A percentile compares a stretch with the other conserved stretches of the same genome.
Conservation (phyloP, 2,888 invertebrate genomes). For the Campoplex capitator region DNA sequence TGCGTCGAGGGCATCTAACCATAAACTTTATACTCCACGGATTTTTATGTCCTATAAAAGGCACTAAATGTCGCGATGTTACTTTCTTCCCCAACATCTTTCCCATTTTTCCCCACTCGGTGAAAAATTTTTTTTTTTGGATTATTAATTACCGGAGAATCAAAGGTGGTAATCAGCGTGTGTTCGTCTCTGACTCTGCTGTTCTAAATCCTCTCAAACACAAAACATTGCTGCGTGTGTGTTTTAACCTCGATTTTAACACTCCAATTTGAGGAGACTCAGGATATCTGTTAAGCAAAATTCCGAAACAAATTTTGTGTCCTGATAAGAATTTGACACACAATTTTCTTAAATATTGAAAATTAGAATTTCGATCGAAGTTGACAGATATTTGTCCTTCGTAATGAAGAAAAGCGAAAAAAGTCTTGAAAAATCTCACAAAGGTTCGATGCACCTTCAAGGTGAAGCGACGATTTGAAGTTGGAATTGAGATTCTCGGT, state of each 20-base stretch:
- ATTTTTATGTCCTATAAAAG: slow-evolving; percentile 62
- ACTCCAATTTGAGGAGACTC: too few species aligned
- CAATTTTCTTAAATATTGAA: too few species aligned
- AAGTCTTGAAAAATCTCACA: not conserved
- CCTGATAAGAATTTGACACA: too few species aligned
- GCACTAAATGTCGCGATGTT: slow-evolving; percentile 57
- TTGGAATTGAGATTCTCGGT: slow-evolving; percentile 1
- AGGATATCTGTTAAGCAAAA: not conserved
- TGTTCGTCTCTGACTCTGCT: too few species aligned
- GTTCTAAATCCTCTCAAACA: not conserved
- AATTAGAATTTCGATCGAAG: slow-evolving; percentile 5
- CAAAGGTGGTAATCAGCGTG: not conserved
- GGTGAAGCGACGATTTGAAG: not conserved
- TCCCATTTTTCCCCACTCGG: not conserved
- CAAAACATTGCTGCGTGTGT: not conserved
- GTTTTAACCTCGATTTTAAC: not conserved
- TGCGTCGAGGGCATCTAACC: slow-evolving; percentile 45
- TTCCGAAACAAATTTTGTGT: too few species aligned
- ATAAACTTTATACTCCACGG: slow-evolving; percentile 51
- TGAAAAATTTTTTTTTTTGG: not conserved
- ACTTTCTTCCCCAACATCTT: not conserved
- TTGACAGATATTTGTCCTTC: slow-evolving; percentile 50
- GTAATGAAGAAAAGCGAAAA: not conserved
- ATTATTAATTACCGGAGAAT: not conserved
- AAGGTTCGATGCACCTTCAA: not conserved